These are phyloP conservation scores for Rhyzopertha dominica DNA, from an alignment of 1,140 invertebrate species.

Conservation along the genomic window DNA sequence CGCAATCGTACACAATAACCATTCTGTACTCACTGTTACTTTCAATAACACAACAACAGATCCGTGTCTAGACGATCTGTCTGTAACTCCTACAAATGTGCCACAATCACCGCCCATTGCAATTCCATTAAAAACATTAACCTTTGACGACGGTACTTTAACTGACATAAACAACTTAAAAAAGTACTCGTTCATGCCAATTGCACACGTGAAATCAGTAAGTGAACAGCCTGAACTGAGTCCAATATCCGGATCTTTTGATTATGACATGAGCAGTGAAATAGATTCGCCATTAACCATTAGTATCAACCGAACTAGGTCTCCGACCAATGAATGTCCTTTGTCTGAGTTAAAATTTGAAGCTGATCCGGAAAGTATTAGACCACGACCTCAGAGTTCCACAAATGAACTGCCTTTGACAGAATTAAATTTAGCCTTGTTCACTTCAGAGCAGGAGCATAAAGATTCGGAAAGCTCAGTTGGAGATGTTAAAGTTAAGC, in stretches of 20 bases:
- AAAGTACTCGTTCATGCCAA: slow-evolving; percentile 9
- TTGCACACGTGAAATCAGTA: slow-evolving; percentile 16
- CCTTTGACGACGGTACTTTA: no score
- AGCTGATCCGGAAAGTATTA: background rate
- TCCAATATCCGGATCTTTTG: slow-evolving; percentile 39
- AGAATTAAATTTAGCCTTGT: slow-evolving; percentile 39
- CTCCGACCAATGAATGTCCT: slow-evolving; percentile 13
- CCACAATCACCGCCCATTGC: slow-evolving; percentile 21
- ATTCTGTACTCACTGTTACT: no score
- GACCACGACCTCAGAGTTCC: slow-evolving; percentile 28
- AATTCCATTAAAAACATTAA: no score
- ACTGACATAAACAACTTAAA: no score
- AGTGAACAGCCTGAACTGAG: slow-evolving; percentile 28
- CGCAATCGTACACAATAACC: no score
- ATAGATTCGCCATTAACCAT: slow-evolving; percentile 27
- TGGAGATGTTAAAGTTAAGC: no score
- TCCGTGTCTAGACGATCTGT: no score
- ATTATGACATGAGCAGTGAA: slow-evolving; percentile 32
- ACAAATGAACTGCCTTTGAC: slow-evolving; percentile 50
- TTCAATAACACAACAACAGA: no score
- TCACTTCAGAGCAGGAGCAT: slow-evolving; percentile 31
- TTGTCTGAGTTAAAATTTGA: slow-evolving; percentile 15
- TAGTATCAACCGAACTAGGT: slow-evolving; percentile 10
- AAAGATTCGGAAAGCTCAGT: no score
- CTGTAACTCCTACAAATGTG: slow-evolving; percentile 30